phyloP scores from a whole-genome alignment of 2,888 invertebrate species.

The Halictus ligatus region DNA sequence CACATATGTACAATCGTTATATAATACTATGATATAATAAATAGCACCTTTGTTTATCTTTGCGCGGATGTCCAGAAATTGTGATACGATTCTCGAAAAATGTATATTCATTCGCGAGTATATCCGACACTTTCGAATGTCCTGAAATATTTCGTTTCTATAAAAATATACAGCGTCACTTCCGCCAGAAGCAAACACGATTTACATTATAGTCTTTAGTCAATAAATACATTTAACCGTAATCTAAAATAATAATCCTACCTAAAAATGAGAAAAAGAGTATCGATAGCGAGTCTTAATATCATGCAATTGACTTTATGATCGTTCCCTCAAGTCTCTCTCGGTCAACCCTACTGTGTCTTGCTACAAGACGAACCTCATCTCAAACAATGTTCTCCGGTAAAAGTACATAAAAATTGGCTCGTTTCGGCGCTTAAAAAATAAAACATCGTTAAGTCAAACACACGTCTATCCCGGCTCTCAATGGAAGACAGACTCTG shows the following conservation, averaged over 20 bases:
- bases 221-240: constrained; percentile 50
- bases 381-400: neutral
- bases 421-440: constrained; percentile 7
- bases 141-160: constrained; percentile 14
- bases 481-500: constrained; percentile 44
- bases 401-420: constrained; percentile 22
- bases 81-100: constrained; percentile 14
- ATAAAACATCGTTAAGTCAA: constrained; percentile 4
- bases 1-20: constrained; percentile 39
- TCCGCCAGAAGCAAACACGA: constrained; percentile 1
- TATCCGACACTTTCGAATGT: constrained; percentile 13
- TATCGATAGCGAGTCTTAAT: constrained; percentile 40
- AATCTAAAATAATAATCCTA: constrained; percentile 55
- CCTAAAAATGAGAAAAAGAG: constrained; percentile 41
- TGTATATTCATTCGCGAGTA: constrained; percentile 9
- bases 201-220: constrained; percentile 39
- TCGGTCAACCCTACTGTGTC: constrained; percentile 16
- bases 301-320: constrained; percentile 24
- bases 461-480: constrained; percentile 1
- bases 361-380: constrained; percentile 32
- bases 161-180: constrained; percentile 42
- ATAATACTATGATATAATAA: constrained; percentile 70
- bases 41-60: constrained; percentile 60
- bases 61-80: constrained; percentile 27
- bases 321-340: constrained; percentile 40